These are phyloP conservation scores for Centropus bengalensis DNA, from an alignment of 2,113 vertebrate species.

Conservation along the genomic window DNA sequence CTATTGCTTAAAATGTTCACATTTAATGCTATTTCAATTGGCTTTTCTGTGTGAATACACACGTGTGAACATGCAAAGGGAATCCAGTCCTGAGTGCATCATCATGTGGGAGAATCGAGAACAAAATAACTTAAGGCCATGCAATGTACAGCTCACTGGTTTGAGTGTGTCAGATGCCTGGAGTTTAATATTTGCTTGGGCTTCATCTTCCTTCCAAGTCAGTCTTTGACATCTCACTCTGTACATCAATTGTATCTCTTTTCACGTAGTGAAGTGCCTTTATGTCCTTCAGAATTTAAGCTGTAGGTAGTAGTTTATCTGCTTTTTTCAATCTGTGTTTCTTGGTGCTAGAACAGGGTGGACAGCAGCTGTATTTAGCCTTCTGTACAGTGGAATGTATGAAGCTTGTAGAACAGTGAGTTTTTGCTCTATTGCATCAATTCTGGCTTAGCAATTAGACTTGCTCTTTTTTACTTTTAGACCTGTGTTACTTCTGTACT, in stretches of 20 bases:
- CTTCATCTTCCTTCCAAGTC: not conserved
- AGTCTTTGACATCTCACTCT: not conserved
- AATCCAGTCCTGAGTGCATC: not conserved
- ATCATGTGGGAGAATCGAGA: not conserved
- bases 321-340: not conserved
- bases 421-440: not conserved
- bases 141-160: not conserved
- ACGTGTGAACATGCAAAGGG: fast-evolving
- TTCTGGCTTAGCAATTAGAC: not conserved
- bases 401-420: not conserved
- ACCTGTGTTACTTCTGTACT: not conserved
- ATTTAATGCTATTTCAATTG: not conserved
- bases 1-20: not conserved
- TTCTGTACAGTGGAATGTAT: not conserved
- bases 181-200: not conserved
- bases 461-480: not conserved
- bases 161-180: not conserved
- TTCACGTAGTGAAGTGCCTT: no score
- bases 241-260: not conserved
- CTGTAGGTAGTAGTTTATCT: not conserved
- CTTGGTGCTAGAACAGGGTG: not conserved
- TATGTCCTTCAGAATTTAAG: not conserved
- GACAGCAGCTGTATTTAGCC: not conserved
- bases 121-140: not conserved
- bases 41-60: not conserved